Conservation (phyloP, 2,113 vertebrate species). For the Thunnus thynnus region DNA sequence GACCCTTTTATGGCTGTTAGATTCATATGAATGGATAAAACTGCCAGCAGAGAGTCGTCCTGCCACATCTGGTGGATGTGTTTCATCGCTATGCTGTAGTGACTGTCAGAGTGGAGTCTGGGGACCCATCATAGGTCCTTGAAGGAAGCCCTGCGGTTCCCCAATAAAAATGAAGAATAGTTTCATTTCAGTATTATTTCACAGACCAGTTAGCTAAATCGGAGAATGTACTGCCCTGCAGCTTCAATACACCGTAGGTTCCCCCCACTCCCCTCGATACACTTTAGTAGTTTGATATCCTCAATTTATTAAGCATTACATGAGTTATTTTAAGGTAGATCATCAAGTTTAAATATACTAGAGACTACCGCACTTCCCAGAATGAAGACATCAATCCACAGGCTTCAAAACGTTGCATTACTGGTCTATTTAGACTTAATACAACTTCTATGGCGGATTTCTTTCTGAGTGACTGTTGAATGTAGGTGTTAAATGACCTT, state of each 20-base stretch:
- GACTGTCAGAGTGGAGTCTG: constrained; percentile 47
- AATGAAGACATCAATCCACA: too few relatives aligned
- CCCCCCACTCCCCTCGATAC: constrained; percentile 22
- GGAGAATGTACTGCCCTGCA: constrained; percentile 30
- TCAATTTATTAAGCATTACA: constrained; percentile 14
- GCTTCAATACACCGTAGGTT: neutral
- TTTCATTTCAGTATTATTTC: constrained; percentile 65
- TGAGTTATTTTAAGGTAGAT: neutral
- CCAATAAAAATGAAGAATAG: constrained; percentile 70
- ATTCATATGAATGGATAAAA: constrained; percentile 18
- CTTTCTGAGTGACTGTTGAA: too few relatives aligned
- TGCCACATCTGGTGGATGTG: constrained; percentile 66
- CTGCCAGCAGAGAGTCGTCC: constrained; percentile 13
- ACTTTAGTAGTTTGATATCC: constrained; percentile 3
- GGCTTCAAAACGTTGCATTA: too few relatives aligned
- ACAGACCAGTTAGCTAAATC: constrained; percentile 45
- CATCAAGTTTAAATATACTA: too few relatives aligned
- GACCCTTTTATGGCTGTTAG: constrained; percentile 27
- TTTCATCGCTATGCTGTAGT: constrained; percentile 50
- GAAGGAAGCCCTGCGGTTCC: constrained; percentile 38
- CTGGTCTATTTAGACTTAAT: too few relatives aligned
- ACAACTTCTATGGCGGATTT: too few relatives aligned
- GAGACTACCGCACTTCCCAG: too few relatives aligned
- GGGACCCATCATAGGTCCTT: constrained; percentile 60
- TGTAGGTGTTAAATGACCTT: too few relatives aligned